Evolutionary conservation across 2,888 invertebrate genomes (phyloP), one percentile per base, ranked within the genome.

Genomic region (Formica aserva): DNA sequence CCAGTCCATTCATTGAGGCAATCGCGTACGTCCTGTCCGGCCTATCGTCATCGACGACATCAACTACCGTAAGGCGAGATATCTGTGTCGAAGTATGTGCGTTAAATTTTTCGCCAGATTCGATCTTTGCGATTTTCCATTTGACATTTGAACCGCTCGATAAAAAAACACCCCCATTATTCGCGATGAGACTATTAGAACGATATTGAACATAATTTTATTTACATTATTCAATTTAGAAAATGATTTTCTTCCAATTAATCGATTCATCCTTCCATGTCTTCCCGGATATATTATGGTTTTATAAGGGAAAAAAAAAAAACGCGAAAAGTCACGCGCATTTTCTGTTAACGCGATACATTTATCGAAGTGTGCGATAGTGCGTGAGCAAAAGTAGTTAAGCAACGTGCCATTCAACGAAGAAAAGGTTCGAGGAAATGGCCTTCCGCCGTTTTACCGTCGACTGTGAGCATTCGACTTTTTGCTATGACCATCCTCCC

Each of bases 1-100:
- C 92, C 94, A 93, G 91, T 93, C 92, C 93, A 91, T 92, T 92
- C 93, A 94, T 94, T 93, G 93, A 93, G 92, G 92, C 94, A 94
- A 94, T 94, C 94, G 92, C 92, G 93, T 91, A 93, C 94, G 93
- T 94, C 94, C 94, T 94, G 94, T 93, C 90, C 85, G 72, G 82
- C 55, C 67, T 82, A 82, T 77, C 86, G 81, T 67, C 82, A 87
- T 87, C 86, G 74, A 48, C 69, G 60, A 65, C 52, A 78, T 45
- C 60, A 29, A 60, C 71, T 71, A 35, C 78, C 60, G 60, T 80
- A 80, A 69, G 71, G 78, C 78, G 78, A 78, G 60, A 45, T 69
- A 57, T 57, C 67, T 77, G 52, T 13, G 52, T 8, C 38, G 8
- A n/a, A 26, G 18, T 48, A 48, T n/a, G 0, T 13, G 18, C 29